Percentiles rank a stretch among this genome's conserved stretches.
phyloP scores from a whole-genome alignment of 2,113 vertebrate genomes.

The Ellobius talpinus region DNA sequence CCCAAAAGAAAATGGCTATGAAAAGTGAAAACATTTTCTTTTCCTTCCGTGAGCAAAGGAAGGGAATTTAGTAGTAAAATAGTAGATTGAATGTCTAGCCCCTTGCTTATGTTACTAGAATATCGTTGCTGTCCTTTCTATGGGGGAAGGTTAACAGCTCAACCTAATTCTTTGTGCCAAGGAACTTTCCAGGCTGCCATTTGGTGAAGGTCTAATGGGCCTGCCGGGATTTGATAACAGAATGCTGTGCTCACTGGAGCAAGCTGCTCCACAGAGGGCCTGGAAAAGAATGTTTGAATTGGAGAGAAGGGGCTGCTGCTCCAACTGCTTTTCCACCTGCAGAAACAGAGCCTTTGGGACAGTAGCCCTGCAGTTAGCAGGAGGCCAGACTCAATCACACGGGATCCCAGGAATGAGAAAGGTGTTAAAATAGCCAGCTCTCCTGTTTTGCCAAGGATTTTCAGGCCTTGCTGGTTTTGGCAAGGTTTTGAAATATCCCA shows the following conservation, averaged over 20 bases:
- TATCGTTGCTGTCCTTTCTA: constrained; percentile 76
- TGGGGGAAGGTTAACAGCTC: constrained; percentile 75
- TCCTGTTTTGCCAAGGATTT: constrained; percentile 78
- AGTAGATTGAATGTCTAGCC: constrained; percentile 59
- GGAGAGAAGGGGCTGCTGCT: constrained; percentile 51
- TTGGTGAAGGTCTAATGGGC: constrained; percentile 74
- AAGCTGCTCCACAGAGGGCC: not conserved
- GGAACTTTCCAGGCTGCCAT: constrained; percentile 71
- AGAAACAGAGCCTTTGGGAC: constrained; percentile 74
- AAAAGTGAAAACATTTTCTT: constrained; percentile 60
- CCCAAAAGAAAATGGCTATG: constrained; percentile 69
- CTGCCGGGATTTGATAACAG: constrained; percentile 47
- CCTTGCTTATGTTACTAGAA: constrained; percentile 49
- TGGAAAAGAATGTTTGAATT: constrained; percentile 76
- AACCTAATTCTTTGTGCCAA: constrained; percentile 72
- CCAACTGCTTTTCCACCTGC: constrained; percentile 69
- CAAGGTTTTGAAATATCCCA: constrained; percentile 75
- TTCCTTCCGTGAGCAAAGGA: constrained; percentile 46
- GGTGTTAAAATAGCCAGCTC: constrained; percentile 75
- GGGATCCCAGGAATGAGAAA: constrained; percentile 49
- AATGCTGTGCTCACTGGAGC: constrained; percentile 49
- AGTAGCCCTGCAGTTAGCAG: constrained; percentile 51
- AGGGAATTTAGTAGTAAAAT: constrained; percentile 64
- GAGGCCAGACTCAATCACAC: constrained; percentile 22
- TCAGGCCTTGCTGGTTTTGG: constrained; percentile 76